Percentiles rank a stretch among this genome's conserved stretches.
phyloP scores from a whole-genome alignment of 2,888 invertebrate species.

The Pomacea canaliculata region DNA sequence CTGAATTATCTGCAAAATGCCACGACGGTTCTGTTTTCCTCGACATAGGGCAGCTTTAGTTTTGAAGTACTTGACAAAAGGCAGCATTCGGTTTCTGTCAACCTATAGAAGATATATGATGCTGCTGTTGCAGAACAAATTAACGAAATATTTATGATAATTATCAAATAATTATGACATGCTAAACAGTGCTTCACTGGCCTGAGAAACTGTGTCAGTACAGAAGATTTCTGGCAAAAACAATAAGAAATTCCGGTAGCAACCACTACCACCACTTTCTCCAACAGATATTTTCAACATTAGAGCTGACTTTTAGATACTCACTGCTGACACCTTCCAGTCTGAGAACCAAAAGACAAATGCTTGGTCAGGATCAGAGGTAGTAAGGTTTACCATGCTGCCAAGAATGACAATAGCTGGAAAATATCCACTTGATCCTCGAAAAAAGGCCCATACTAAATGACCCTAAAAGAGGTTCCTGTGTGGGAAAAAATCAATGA shows the following conservation, averaged over 20 bases:
- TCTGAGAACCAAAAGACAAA: conserved; percentile 36
- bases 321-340: conserved; percentile 32
- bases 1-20: conserved; percentile 15
- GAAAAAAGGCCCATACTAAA: conserved; percentile 30
- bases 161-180: no score
- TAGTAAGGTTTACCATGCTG: conserved; percentile 26
- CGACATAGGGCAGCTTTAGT: neutral
- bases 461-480: conserved; percentile 29
- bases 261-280: no score
- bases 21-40: conserved; percentile 3
- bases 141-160: no score
- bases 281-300: no score
- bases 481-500: neutral
- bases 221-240: no score
- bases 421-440: conserved; percentile 9
- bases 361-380: conserved; percentile 18
- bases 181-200: no score
- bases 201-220: no score
- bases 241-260: no score
- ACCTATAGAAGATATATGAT: conserved; percentile 3
- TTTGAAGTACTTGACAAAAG: conserved; percentile 5
- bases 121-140: no score
- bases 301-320: neutral
- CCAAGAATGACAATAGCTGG: conserved; percentile 33
- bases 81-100: conserved; percentile 3